phyloP scores from a whole-genome alignment of 2,888 invertebrate species.

The Ischnus inquisitorius region DNA sequence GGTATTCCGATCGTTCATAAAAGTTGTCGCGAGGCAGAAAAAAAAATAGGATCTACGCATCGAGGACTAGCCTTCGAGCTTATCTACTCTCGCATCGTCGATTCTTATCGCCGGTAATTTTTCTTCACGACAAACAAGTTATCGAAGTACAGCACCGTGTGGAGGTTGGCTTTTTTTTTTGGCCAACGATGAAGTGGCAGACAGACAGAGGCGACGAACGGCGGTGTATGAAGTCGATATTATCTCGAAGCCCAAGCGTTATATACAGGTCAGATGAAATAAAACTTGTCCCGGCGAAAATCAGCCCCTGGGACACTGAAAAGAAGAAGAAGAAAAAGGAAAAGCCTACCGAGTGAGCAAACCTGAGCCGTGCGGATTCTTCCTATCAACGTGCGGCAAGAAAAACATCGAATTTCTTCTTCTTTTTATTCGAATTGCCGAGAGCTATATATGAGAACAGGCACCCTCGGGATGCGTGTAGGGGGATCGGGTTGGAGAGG shows the following conservation, averaged over 20 bases:
- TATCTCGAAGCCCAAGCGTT: conserved; percentile 2
- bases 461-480: conserved; percentile 58
- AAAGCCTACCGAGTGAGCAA: conserved; percentile 34
- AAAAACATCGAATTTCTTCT: conserved; percentile 65
- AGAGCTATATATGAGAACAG: conserved; percentile 62
- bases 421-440: conserved; percentile 59
- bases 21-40: conserved; percentile 45
- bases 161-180: conserved; percentile 2
- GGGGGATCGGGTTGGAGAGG: conserved; percentile 42
- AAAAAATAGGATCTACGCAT: conserved; percentile 19
- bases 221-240: conserved; percentile 18
- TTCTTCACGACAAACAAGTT: conserved; percentile 46
- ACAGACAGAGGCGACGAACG: not conserved
- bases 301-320: conserved; percentile 59
- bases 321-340: conserved; percentile 3
- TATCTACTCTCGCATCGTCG: conserved; percentile 42
- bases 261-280: conserved; percentile 53
- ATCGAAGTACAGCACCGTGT: conserved; percentile 24
- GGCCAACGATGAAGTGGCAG: not conserved
- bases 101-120: conserved; percentile 57
- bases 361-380: conserved; percentile 35
- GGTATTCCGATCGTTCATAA: conserved; percentile 56
- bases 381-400: conserved; percentile 57
- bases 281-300: conserved; percentile 61
- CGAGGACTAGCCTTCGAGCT: conserved; percentile 39